These are phyloP conservation scores for Terrapene triunguis DNA, from an alignment of 2,113 vertebrate genomes.

Conservation along the genomic window DNA sequence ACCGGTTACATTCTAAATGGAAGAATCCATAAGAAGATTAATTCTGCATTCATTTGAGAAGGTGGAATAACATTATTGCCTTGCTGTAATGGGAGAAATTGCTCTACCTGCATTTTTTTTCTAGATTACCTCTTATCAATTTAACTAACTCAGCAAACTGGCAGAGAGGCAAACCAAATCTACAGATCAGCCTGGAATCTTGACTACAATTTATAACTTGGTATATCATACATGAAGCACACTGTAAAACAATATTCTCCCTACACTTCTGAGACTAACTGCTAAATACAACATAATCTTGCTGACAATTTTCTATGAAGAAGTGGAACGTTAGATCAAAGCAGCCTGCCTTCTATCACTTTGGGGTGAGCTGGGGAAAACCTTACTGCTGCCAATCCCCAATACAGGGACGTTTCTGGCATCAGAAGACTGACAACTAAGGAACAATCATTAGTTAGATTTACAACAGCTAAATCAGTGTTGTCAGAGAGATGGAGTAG, in stretches of 20 bases:
- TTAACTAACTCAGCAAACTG: not conserved
- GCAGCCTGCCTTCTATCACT: conserved; percentile 62
- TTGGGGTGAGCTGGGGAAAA: conserved; percentile 42
- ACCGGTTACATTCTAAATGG: conserved; percentile 79
- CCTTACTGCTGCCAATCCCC: conserved; percentile 47
- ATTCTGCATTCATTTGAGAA: conserved; percentile 1
- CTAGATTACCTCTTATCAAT: not conserved
- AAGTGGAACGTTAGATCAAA: conserved; percentile 32
- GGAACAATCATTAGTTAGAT: conserved; percentile 68
- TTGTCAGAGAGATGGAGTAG: conserved; percentile 3
- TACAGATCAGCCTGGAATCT: not conserved
- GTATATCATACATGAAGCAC: conserved; percentile 32
- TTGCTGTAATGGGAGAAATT: not conserved
- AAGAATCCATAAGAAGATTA: conserved; percentile 53
- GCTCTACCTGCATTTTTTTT: not conserved
- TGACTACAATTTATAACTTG: not conserved
- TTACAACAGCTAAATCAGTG: conserved; percentile 64
- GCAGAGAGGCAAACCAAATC: conserved; percentile 4
- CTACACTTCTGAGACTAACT: conserved; percentile 20
- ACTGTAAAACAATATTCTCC: conserved; percentile 21
- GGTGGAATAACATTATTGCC: not conserved
- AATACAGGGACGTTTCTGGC: conserved; percentile 46
- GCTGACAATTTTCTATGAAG: conserved; percentile 61
- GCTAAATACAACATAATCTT: conserved; percentile 55
- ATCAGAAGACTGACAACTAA: conserved; percentile 57